Percentiles rank a stretch among this genome's conserved stretches.
Evolutionary conservation across 2,113 vertebrate genomes (phyloP).

Genomic region (Neotragus pygmaeus): DNA sequence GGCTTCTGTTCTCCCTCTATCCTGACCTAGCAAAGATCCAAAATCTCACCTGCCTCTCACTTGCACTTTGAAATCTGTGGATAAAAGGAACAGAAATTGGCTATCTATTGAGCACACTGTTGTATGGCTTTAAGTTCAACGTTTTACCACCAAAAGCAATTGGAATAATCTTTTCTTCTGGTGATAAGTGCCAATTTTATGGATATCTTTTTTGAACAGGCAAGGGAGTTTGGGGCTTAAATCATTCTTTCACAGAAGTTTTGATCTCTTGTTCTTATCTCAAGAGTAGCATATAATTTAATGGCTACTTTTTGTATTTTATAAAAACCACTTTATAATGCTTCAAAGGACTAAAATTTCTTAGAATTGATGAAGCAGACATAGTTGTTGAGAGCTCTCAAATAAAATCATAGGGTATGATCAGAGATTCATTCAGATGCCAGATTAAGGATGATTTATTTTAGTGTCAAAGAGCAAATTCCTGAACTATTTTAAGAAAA

Average conservation of each 20-base stretch:
- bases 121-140: not conserved
- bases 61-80: not conserved
- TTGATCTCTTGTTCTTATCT: constrained; percentile 6
- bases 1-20: not conserved
- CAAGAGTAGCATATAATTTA: not conserved
- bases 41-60: not conserved
- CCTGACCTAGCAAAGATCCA: not conserved
- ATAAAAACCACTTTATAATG: constrained; percentile 29
- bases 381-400: not conserved
- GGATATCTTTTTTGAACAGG: not conserved
- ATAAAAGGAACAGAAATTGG: constrained; percentile 12
- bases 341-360: not conserved
- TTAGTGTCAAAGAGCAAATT: not conserved
- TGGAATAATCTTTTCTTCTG: constrained; percentile 26
- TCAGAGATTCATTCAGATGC: not conserved
- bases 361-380: constrained; percentile 5
- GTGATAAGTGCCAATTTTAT: not conserved
- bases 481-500: not conserved
- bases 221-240: not conserved
- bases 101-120: not conserved
- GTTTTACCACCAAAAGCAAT: not conserved
- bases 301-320: not conserved
- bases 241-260: constrained; percentile 15
- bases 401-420: not conserved
- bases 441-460: not conserved